Evolutionary conservation across 2,888 invertebrate genomes (phyloP).

Genomic region (Eupithecia pulchellata): DNA sequence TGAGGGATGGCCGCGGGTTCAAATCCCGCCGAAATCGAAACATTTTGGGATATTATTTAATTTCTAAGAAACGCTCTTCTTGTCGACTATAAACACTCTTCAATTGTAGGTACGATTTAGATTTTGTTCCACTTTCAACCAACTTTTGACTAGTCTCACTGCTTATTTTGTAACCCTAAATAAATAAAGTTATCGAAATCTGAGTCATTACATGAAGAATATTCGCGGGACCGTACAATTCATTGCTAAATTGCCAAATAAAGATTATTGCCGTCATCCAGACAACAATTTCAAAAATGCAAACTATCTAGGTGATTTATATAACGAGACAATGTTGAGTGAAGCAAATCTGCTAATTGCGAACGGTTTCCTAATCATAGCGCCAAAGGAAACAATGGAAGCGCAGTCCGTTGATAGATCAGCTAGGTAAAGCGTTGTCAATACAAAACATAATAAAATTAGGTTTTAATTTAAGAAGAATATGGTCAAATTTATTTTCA

Average conservation of each 20-base stretch:
- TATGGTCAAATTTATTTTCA: too few relatives aligned
- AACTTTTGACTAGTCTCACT: too few relatives aligned
- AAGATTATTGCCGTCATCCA: background rate
- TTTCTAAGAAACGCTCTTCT: background rate
- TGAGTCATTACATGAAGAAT: too few relatives aligned
- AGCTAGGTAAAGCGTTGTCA: background rate
- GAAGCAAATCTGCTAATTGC: background rate
- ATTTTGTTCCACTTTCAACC: background rate
- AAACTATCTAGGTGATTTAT: constrained; percentile 1
- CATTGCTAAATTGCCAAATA: background rate
- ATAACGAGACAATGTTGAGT: background rate
- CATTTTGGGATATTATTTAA: too few relatives aligned
- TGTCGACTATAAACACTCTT: background rate
- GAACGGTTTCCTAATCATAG: constrained; percentile 3
- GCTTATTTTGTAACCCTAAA: too few relatives aligned
- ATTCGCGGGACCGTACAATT: background rate
- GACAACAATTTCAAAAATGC: background rate
- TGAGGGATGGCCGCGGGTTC: too few relatives aligned
- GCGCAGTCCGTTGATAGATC: background rate
- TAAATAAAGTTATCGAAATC: too few relatives aligned
- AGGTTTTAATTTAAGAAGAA: too few relatives aligned
- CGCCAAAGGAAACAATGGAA: background rate
- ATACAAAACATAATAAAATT: too few relatives aligned
- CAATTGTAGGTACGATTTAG: background rate
- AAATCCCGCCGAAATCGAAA: too few relatives aligned